Conservation (phyloP, 2,888 invertebrate genomes). For the Tholera decimalis region DNA sequence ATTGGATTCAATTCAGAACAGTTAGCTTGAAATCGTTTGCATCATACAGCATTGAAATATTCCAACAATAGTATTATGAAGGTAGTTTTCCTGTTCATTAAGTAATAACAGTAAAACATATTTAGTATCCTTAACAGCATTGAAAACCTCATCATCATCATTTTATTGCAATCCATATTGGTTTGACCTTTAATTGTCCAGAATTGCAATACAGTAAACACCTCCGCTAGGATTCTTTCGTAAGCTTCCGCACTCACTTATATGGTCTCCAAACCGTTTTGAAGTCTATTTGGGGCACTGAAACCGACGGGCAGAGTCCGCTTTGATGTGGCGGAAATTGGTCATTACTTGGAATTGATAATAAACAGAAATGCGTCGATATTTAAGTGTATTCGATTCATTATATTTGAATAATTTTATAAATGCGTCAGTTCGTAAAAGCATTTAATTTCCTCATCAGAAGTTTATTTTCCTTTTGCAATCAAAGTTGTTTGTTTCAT, state of each 20-base stretch:
- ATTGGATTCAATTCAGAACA: conserved; percentile 24
- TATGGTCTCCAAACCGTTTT: conserved; percentile 56
- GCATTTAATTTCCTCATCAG: conserved; percentile 18
- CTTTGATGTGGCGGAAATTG: conserved; percentile 41
- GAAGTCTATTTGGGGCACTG: conserved; percentile 42
- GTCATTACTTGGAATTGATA: conserved; percentile 29
- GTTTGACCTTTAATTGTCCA: conserved; percentile 23
- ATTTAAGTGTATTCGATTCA: background rate
- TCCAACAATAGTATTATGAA: conserved; percentile 26
- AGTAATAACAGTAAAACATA: conserved; percentile 17
- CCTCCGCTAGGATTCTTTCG: conserved; percentile 46
- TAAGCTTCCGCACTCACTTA: conserved; percentile 60
- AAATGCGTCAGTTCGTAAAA: background rate
- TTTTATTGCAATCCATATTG: background rate
- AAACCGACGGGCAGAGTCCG: conserved; percentile 27
- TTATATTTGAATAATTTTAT: background rate
- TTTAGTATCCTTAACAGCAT: background rate
- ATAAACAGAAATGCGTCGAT: background rate
- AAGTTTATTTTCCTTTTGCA: conserved; percentile 41
- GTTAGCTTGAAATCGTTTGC: conserved; percentile 45
- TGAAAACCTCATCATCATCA: background rate
- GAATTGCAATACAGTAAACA: conserved; percentile 45
- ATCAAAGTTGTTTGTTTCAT: conserved; percentile 30
- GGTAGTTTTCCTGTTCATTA: conserved; percentile 56
- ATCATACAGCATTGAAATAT: conserved; percentile 46